Percentiles rank a stretch among this genome's conserved stretches.
Evolutionary conservation across 2,797 vertebrate species (phyloP).

Genomic region (Enoplosus armatus): DNA sequence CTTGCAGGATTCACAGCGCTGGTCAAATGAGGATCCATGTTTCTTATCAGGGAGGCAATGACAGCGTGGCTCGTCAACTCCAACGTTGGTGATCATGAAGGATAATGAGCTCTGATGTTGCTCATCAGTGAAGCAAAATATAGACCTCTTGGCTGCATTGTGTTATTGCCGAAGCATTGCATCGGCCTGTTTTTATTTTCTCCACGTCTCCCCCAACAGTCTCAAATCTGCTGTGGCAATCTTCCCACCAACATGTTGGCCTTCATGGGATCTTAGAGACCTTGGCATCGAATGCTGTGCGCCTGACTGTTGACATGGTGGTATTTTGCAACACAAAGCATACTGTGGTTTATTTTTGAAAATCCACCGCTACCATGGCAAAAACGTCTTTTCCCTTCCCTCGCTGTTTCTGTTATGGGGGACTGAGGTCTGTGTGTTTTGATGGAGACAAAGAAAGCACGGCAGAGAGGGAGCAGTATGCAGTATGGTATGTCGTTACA

Average conservation of each 20-base stretch:
- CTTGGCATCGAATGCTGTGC: conserved; percentile 10
- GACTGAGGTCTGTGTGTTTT: conserved; percentile 14
- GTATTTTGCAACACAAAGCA: conserved; percentile 30
- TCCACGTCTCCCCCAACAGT: neutral
- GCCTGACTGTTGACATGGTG: conserved; percentile 17
- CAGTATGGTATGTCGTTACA: conserved; percentile 52
- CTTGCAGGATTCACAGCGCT: neutral
- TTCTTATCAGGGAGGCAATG: neutral
- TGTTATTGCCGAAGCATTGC: neutral
- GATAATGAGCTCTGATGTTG: conserved; percentile 5
- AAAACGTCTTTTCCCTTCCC: neutral
- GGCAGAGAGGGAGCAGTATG: neutral
- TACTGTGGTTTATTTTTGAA: conserved; percentile 29
- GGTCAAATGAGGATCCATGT: neutral
- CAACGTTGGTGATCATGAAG: too few relatives aligned
- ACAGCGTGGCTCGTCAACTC: too few relatives aligned
- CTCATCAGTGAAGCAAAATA: neutral
- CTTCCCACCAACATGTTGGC: conserved; percentile 17
- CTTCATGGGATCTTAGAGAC: conserved; percentile 13
- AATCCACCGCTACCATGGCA: neutral
- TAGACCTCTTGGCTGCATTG: neutral
- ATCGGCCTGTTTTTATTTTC: too few relatives aligned
- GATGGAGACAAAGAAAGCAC: conserved; percentile 13
- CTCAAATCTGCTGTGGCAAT: conserved; percentile 22
- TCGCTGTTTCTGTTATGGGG: conserved; percentile 23